Percentiles rank a stretch among this genome's conserved stretches.
phyloP scores from a whole-genome alignment of 2,113 vertebrate genomes.

The Catharus minimus region DNA sequence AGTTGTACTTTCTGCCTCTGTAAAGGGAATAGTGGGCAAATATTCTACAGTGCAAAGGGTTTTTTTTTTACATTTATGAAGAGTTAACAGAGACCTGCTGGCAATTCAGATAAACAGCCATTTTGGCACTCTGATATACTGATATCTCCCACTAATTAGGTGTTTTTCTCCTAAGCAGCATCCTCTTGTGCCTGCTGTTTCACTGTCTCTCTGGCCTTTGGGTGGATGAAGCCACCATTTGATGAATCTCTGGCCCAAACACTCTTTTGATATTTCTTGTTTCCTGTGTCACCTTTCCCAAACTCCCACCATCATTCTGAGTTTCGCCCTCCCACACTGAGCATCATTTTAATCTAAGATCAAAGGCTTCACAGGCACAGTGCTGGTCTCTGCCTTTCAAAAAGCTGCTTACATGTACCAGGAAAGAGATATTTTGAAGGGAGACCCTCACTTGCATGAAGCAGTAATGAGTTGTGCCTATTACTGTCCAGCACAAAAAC shows the following conservation, averaged over 20 bases:
- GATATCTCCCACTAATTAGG: neutral
- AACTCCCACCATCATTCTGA: neutral
- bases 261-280: neutral
- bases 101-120: neutral
- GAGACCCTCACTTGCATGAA: neutral
- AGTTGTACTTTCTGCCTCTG: neutral
- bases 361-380: neutral
- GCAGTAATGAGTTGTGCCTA: neutral
- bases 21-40: neutral
- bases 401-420: neutral
- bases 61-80: neutral
- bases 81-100: neutral
- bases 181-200: neutral
- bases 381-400: neutral
- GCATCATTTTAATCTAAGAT: neutral
- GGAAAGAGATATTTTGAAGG: neutral
- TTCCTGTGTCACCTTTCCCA: neutral
- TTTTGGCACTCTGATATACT: neutral
- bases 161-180: neutral
- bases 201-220: neutral
- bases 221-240: neutral
- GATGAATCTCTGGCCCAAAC: neutral
- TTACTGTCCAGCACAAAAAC: neutral
- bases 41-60: neutral
- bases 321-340: neutral